phyloP scores from a whole-genome alignment of 37 sponge, comb jelly and placozoan species.

The Chondrosia reniformis region DNA sequence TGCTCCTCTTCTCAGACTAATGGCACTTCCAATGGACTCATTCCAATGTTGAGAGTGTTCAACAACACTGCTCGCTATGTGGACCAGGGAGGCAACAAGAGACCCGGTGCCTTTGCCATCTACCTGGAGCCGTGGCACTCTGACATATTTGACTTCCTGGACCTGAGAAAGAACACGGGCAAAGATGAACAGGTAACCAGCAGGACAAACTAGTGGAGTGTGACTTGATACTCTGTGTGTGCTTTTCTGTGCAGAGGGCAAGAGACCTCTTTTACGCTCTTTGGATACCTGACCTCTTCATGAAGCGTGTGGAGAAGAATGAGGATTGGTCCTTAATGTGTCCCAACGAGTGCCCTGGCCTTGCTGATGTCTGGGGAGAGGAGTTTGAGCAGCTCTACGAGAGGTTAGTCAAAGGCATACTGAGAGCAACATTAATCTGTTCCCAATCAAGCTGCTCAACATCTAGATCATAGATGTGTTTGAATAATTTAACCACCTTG shows the following conservation, averaged over 20 bases:
- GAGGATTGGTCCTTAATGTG: constrained; percentile 96
- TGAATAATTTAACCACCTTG: too few species aligned
- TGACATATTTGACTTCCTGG: constrained; percentile 93
- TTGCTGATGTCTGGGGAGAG: constrained; percentile 88
- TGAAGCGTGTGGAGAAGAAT: constrained; percentile 86
- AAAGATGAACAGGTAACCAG: constrained; percentile 81
- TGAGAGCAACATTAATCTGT: too few species aligned
- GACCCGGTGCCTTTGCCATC: constrained; percentile 99
- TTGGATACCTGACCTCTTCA: constrained; percentile 99
- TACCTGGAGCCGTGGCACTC: constrained; percentile 99
- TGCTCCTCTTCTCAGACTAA: constrained; percentile 62
- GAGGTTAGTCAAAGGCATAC: too few species aligned
- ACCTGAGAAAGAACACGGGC: constrained; percentile 96
- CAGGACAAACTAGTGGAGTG: too few species aligned
- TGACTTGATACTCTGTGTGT: neutral
- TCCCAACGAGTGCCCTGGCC: constrained; percentile 94
- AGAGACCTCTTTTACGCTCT: constrained; percentile 95
- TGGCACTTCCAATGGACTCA: constrained; percentile 93
- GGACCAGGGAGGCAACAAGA: constrained; percentile 98
- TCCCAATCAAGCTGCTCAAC: too few species aligned
- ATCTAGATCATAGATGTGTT: too few species aligned
- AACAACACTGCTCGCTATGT: constrained; percentile 99
- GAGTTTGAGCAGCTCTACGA: constrained; percentile 92
- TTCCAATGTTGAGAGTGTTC: constrained; percentile 97
- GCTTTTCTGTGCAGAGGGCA: constrained; percentile 66